Evolutionary conservation across 2,113 vertebrate species (phyloP).

Genomic region (Phasianus colchicus): DNA sequence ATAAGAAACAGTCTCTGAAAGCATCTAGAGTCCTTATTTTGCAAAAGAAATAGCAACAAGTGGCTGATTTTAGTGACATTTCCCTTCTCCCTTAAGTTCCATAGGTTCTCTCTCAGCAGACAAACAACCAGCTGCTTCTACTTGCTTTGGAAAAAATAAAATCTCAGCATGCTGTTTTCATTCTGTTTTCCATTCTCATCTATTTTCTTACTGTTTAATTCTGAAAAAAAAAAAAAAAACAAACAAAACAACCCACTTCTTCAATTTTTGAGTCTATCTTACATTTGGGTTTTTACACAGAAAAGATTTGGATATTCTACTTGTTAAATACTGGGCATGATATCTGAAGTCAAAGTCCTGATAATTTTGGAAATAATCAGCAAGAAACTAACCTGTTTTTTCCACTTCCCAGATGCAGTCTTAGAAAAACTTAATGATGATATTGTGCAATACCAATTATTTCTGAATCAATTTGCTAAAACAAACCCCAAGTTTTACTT

Average conservation of each 20-base stretch:
- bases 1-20: not conserved
- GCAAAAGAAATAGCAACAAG: not conserved
- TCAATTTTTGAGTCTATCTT: not conserved
- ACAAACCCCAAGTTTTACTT: not conserved
- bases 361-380: not conserved
- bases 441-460: not conserved
- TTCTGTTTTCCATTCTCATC: not conserved
- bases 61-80: not conserved
- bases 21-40: not conserved
- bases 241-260: fast-evolving
- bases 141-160: not conserved
- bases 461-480: not conserved
- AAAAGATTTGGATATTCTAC: not conserved
- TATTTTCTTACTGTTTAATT: not conserved
- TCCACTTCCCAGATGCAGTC: not conserved
- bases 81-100: not conserved
- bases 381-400: not conserved
- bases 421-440: not conserved
- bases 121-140: not conserved
- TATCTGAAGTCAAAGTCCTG: not conserved
- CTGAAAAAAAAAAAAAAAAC: not conserved
- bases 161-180: not conserved
- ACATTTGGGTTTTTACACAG: not conserved
- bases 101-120: not conserved
- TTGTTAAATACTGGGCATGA: not conserved